Evolutionary conservation across 2,113 vertebrate genomes (phyloP).

Genomic region (Melanostigma gelatinosum): DNA sequence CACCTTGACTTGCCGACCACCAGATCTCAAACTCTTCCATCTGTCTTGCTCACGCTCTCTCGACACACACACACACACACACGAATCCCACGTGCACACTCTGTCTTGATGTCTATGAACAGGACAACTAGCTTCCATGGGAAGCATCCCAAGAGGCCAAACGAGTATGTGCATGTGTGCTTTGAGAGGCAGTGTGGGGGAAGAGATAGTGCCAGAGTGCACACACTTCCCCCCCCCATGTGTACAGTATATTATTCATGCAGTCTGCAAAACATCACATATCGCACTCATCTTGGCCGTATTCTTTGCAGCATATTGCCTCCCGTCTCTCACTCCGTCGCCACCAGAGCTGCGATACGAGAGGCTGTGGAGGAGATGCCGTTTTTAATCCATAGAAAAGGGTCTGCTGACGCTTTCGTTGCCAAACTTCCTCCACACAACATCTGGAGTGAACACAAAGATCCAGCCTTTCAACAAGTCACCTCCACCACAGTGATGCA

Average conservation of each 20-base stretch:
- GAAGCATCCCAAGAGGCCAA: constrained; percentile 43
- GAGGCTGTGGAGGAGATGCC: constrained; percentile 4
- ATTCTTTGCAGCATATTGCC: constrained; percentile 1
- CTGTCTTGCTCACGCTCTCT: constrained; percentile 19
- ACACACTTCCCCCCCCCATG: background rate
- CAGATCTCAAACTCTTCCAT: constrained; percentile 31
- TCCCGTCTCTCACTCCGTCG: background rate
- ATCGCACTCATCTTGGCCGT: background rate
- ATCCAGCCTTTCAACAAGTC: constrained; percentile 52
- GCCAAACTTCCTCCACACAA: constrained; percentile 49
- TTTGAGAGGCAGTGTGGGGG: constrained; percentile 15
- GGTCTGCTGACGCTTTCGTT: constrained; percentile 30
- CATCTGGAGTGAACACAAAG: constrained; percentile 56
- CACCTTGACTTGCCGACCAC: constrained; percentile 48
- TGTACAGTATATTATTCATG: constrained; percentile 11
- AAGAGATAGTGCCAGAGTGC: background rate
- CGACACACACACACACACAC: background rate
- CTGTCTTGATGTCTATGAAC: constrained; percentile 59
- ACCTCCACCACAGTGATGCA: constrained; percentile 37
- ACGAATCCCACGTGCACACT: constrained; percentile 26
- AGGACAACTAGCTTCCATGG: constrained; percentile 37
- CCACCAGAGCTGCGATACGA: constrained; percentile 10
- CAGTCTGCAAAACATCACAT: constrained; percentile 1
- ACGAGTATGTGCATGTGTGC: background rate
- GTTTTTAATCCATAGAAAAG: constrained; percentile 34